Percentiles rank a stretch among this genome's conserved stretches.
These are phyloP conservation scores for Thunnus thynnus DNA, from an alignment of 2,113 vertebrate genomes.

Conservation along the genomic window DNA sequence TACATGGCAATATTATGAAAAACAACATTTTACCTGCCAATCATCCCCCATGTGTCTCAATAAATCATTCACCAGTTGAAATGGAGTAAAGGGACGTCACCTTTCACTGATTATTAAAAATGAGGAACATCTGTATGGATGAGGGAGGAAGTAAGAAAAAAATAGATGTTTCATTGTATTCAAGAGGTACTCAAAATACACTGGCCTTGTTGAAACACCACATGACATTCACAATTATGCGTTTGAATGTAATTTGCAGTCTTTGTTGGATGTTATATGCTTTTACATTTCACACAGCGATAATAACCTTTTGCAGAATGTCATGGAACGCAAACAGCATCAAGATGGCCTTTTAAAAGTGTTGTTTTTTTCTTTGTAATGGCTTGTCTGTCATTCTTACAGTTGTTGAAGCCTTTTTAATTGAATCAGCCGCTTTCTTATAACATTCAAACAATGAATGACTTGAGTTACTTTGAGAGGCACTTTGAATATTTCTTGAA, in stretches of 20 bases:
- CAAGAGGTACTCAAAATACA: neutral
- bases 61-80: neutral
- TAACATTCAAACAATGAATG: too few relatives aligned
- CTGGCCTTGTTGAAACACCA: neutral
- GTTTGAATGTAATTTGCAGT: neutral
- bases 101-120: neutral
- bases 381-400: neutral
- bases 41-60: neutral
- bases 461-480: too few relatives aligned
- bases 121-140: neutral
- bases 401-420: neutral
- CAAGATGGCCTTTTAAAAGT: neutral
- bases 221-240: neutral
- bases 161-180: too few relatives aligned
- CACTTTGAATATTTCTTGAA: too few relatives aligned
- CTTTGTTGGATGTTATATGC: neutral
- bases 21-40: slow-evolving; percentile 7
- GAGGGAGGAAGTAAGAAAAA: neutral
- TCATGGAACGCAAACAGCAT: neutral
- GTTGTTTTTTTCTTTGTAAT: neutral
- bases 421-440: neutral
- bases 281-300: neutral
- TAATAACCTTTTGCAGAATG: neutral
- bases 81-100: neutral
- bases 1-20: neutral